A percentile compares a stretch with the other conserved stretches of the same genome.
phyloP scores from a whole-genome alignment of 2,888 invertebrate species.

The Dicyrtomina minuta region DNA sequence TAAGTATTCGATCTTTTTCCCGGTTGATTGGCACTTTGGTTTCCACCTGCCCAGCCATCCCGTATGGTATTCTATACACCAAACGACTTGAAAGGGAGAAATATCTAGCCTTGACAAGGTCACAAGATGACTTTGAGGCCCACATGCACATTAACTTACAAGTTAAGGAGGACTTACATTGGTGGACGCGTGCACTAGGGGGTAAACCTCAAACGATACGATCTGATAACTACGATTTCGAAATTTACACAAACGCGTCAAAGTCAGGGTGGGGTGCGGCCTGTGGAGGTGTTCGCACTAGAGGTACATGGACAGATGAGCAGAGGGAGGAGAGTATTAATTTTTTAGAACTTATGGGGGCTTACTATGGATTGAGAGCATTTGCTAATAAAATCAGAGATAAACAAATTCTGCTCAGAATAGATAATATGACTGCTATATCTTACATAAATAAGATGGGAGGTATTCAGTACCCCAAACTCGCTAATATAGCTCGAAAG shows the following conservation, averaged over 20 bases:
- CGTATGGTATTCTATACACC: background rate
- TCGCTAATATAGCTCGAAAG: slow-evolving; percentile 16
- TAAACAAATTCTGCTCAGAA: background rate
- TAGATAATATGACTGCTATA: slow-evolving; percentile 39
- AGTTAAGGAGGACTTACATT: too few species aligned
- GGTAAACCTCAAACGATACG: too few species aligned
- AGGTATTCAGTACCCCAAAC: too few species aligned
- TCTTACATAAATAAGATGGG: too few species aligned
- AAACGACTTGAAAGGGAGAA: background rate
- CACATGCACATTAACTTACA: too few species aligned
- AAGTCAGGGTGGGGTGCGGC: slow-evolving; percentile 29
- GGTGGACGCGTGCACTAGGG: too few species aligned
- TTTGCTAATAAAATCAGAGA: slow-evolving; percentile 1
- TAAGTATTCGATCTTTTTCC: background rate
- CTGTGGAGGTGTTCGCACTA: too few species aligned
- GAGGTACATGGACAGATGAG: slow-evolving; percentile 1
- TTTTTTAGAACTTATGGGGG: slow-evolving; percentile 33
- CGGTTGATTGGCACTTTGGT: background rate
- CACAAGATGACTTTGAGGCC: too few species aligned
- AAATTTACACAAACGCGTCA: slow-evolving; percentile 31
- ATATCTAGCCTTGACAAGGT: background rate
- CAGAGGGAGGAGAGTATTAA: background rate
- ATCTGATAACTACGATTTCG: background rate
- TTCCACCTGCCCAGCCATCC: background rate
- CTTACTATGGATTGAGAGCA: slow-evolving; percentile 11